These are phyloP conservation scores for Oreocharis arfaki DNA, from an alignment of 2,113 vertebrate species.

Conservation along the genomic window DNA sequence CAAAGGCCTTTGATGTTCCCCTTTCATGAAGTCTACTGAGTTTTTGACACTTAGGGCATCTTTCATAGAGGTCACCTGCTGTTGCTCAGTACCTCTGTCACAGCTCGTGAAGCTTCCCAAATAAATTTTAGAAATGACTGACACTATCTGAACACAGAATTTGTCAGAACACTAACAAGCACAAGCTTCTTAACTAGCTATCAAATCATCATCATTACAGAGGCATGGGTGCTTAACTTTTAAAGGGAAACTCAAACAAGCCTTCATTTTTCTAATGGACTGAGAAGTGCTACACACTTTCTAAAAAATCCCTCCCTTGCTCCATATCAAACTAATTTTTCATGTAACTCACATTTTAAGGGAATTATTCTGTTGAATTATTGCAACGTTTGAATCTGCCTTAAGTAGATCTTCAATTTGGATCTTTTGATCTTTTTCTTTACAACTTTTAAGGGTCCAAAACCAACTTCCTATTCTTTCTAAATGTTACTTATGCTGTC, in stretches of 20 bases:
- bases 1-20: neutral
- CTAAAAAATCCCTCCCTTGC: neutral
- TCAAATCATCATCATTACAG: constrained; percentile 11
- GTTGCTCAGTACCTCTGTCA: neutral
- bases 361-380: neutral
- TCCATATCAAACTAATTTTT: neutral
- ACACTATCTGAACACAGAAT: neutral
- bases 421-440: neutral
- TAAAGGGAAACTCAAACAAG: neutral
- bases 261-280: neutral
- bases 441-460: neutral
- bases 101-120: neutral
- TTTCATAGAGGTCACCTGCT: neutral
- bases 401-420: neutral
- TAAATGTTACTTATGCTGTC: neutral
- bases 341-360: neutral
- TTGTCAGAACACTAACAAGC: neutral
- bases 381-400: neutral
- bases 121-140: neutral
- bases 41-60: neutral
- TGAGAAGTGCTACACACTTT: neutral
- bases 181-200: neutral
- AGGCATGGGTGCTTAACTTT: neutral
- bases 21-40: neutral
- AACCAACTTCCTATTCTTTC: neutral